Conservation (phyloP, 2,888 invertebrate species). For the Mesoligia furuncula region DNA sequence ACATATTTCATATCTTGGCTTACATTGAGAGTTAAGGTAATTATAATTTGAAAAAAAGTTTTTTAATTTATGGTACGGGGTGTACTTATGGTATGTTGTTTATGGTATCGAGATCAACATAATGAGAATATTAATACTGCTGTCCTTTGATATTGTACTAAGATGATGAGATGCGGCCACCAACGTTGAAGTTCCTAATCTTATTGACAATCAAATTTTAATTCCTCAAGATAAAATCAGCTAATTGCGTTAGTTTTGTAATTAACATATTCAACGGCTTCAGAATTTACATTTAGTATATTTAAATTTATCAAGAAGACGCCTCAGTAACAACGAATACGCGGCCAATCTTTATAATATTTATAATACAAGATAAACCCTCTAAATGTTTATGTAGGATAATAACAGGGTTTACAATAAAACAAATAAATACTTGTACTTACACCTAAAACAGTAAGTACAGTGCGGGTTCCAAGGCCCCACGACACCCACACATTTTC, state of each 20-base stretch:
- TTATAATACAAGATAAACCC: constrained; percentile 49
- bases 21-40: not conserved
- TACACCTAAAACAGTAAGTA: constrained; percentile 46
- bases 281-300: constrained; percentile 1
- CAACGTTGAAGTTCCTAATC: constrained; percentile 32
- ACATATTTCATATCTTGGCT: not conserved
- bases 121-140: constrained; percentile 31
- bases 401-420: constrained; percentile 47
- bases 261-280: constrained; percentile 36
- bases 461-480: constrained; percentile 76
- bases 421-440: constrained; percentile 59
- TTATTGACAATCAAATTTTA: constrained; percentile 23
- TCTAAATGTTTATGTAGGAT: constrained; percentile 57
- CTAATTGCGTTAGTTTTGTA: constrained; percentile 17
- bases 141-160: constrained; percentile 4
- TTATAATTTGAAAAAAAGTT: not conserved
- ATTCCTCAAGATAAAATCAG: constrained; percentile 45
- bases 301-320: constrained; percentile 22
- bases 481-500: constrained; percentile 88
- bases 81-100: not conserved
- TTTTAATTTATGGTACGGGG: not conserved
- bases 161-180: constrained; percentile 42
- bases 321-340: constrained; percentile 24
- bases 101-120: constrained; percentile 38
- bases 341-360: constrained; percentile 35